Evolutionary conservation across 2,888 invertebrate species (phyloP), one percentile per base, ranked within the genome.

Genomic region (Agonopterix subpropinquella): DNA sequence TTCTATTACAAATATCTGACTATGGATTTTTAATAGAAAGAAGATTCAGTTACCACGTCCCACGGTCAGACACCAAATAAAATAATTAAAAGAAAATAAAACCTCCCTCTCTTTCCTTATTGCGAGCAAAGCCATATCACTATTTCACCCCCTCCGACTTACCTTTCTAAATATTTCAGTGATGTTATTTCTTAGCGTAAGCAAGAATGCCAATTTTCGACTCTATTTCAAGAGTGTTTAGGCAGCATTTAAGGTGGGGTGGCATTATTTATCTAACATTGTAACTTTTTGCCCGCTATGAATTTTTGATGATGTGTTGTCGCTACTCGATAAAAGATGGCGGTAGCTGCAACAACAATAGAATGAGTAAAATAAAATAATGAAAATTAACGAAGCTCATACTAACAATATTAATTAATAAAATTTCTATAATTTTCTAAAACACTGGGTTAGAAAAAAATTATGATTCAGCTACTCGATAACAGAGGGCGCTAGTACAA

Each of bases 231-330:
- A 28, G 28, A 1, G 28, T 4, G 39, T 39, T 39, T 59, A 77
- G 64, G 66, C 58, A 41, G 45, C 53, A 54, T 70, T 75, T 73
- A 45, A 56, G 45, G 50, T 64, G 64, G n/a, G 55, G 36, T 39
- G 13, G 47, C 42, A 48, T 7, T 7, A 15, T 71, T 70, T 70
- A 68, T 68, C 64, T 73, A 73, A 73, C 70, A 65, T 70, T 61
- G 76, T 81, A 82, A 80, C 79, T 81, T 81, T 77, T 66, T 70
- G 69, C 62, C 65, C 54, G 60, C 53, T 54, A 53, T 82, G 61
- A 80, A 84, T 83, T 75, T 77, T 81, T 83, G 62, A 83, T 77
- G 53, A 7, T 51, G 45, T 43, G 43, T 53, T 61, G 60, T 0
- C 0, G 50, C 53, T 53, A 73, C 58, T 70, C 58, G 56, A 50